Conservation (phyloP, 2,113 vertebrate species). For the Puma concolor region DNA sequence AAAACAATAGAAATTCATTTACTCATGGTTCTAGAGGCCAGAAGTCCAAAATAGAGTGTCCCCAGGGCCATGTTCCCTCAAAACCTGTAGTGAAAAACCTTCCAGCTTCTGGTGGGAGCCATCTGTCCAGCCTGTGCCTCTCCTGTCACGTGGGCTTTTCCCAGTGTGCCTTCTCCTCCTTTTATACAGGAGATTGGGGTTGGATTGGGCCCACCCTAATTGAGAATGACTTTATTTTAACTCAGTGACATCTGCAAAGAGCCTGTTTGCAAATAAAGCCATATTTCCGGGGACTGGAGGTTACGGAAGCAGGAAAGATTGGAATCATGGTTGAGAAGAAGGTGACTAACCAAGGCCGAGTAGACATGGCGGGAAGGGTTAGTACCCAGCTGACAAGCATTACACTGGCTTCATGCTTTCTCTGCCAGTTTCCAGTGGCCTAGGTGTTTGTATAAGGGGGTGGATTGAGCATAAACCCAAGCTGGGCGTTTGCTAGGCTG, state of each 20-base stretch:
- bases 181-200: not conserved
- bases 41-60: not conserved
- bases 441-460: not conserved
- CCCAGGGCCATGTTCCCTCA: fast-evolving
- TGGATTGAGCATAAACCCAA: not conserved
- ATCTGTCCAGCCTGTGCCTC: not conserved
- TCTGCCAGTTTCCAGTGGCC: not conserved
- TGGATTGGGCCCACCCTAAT: too few relatives aligned
- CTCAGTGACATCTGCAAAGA: not conserved
- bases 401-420: fast-evolving
- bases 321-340: not conserved
- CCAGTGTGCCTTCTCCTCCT: not conserved
- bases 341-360: not conserved
- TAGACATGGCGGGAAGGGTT: not conserved
- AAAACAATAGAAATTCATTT: not conserved
- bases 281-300: not conserved
- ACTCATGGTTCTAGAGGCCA: not conserved
- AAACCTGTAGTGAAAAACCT: not conserved
- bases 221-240: not conserved
- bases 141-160: fast-evolving
- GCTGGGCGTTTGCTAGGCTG: not conserved
- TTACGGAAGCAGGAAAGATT: not conserved
- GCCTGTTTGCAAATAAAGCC: not conserved
- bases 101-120: not conserved
- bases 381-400: not conserved